These are phyloP conservation scores for Pachyseris speciosa DNA, from an alignment of 64 coral and sea anemone species.

Conservation along the genomic window DNA sequence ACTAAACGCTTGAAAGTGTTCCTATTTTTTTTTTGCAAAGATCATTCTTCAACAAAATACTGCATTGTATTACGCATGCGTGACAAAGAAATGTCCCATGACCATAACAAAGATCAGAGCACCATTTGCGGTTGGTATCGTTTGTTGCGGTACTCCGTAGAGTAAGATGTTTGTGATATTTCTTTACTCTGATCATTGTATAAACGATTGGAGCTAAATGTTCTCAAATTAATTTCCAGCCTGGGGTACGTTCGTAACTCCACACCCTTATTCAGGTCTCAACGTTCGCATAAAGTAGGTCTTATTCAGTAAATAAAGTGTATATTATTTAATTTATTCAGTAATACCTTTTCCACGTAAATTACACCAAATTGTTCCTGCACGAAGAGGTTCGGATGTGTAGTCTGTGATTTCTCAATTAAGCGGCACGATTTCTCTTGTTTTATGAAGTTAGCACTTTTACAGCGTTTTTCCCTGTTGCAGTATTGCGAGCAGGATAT, in stretches of 20 bases:
- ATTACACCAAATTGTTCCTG: background rate
- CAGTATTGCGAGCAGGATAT: background rate
- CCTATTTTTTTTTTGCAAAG: too few relatives aligned
- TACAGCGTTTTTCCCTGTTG: background rate
- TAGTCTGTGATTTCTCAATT: background rate
- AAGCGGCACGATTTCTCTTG: background rate
- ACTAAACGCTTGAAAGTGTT: too few relatives aligned
- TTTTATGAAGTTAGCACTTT: background rate
- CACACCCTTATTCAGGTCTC: background rate
- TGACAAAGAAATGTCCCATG: too few relatives aligned
- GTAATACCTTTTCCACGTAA: background rate
- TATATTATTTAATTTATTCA: background rate
- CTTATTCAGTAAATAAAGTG: background rate
- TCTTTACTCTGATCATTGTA: too few relatives aligned
- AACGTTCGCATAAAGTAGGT: background rate
- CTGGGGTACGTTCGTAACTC: too few relatives aligned
- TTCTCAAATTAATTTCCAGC: too few relatives aligned
- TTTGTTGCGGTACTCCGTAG: too few relatives aligned
- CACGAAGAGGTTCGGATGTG: background rate
- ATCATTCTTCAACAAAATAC: background rate
- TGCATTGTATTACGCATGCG: too few relatives aligned
- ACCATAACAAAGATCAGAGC: too few relatives aligned
- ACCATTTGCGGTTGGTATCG: background rate
- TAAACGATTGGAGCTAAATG: too few relatives aligned
- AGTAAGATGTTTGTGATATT: too few relatives aligned